Base-by-base conservation (phyloP, 2,888 invertebrate species). In the Diloba caeruleocephala region DNA sequence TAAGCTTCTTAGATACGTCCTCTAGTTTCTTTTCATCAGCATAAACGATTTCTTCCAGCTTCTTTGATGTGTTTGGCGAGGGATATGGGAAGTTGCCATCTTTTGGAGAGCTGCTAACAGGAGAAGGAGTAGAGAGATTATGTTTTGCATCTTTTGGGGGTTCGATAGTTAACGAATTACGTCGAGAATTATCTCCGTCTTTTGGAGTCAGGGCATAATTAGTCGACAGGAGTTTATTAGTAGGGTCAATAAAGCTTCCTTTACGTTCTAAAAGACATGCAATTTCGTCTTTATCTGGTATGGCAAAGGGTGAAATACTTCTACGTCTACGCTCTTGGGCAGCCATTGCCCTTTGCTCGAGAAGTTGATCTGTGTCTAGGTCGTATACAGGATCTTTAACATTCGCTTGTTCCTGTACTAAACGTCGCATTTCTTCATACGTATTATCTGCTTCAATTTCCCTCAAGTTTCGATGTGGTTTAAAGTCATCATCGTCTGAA, bases 231-330 rank as follows among this genome's bases (percentile, higher is more conserved):
- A 94, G 74, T 77, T 93, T 94, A 73, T 92, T 94, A 23, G 83
- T 83, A 5, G 94, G 94, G 79, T 94, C 92, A 25, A 90, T 87
- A 58, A 94, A 94, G 67, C 93, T 94, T 45, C 92, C 90, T 77
- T 91, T 94, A 13, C 93, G 84, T 75, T 89, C 81, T 28, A 94
- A 75, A 46, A 66, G 73, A 45, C 23, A 45, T 4, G 49, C 65
- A 10, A 77, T 38, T 68, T 90, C 92, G 43, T 92, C 92, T 74
- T 88, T 90, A 12, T 89, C 91, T 38, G 85, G 90, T 59, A 94
- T 29, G 10, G 94, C 94, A 76, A 94, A 94, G 5, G 94, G 94
- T 33, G 94, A 94, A 74, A 94, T 91, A 84, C 94, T 94, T 65
- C 94, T 83, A 10, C 94, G 84, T 60, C 94, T 83, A 67, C 93